These are phyloP conservation scores for Noctua janthe DNA, from an alignment of 2,888 invertebrate species.

Conservation along the genomic window DNA sequence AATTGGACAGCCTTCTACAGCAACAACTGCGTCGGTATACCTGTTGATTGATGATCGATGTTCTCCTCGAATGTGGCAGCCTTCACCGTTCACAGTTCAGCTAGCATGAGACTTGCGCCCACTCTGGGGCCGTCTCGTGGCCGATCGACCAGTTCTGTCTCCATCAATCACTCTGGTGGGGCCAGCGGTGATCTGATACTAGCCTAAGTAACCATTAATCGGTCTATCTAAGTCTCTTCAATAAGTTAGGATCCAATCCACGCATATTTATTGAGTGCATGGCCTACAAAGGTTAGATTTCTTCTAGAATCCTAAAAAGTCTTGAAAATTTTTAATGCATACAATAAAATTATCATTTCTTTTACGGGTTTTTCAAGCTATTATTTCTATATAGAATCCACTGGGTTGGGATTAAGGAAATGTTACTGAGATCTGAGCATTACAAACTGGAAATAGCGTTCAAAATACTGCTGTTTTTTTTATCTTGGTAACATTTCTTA, in stretches of 20 bases:
- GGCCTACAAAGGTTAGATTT: constrained; percentile 38
- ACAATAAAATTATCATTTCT: constrained; percentile 66
- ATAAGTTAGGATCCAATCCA: constrained; percentile 41
- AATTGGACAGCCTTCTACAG: constrained; percentile 68
- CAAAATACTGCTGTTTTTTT: constrained; percentile 3
- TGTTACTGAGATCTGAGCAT: constrained; percentile 31
- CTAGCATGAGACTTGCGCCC: constrained; percentile 36
- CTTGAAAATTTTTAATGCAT: constrained; percentile 50
- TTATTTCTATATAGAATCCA: constrained; percentile 27
- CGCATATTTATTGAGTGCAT: constrained; percentile 47
- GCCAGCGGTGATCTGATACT: constrained; percentile 53
- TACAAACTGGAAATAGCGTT: constrained; percentile 6
- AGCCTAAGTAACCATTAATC: constrained; percentile 49
- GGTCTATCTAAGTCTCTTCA: constrained; percentile 45
- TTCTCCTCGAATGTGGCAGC: constrained; percentile 46
- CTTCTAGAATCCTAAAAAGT: constrained; percentile 52
- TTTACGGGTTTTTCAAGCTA: constrained; percentile 56
- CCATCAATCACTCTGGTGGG: constrained; percentile 54
- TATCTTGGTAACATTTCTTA: constrained; percentile 34
- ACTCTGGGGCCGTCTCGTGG: constrained; percentile 51
- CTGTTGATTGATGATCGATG: constrained; percentile 59
- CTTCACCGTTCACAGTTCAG: constrained; percentile 31
- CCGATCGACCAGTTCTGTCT: constrained; percentile 45
- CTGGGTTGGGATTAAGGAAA: constrained; percentile 20
- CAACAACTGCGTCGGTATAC: constrained; percentile 66